Conservation (phyloP, 2,113 vertebrate genomes). For the Platysteira castanea region DNA sequence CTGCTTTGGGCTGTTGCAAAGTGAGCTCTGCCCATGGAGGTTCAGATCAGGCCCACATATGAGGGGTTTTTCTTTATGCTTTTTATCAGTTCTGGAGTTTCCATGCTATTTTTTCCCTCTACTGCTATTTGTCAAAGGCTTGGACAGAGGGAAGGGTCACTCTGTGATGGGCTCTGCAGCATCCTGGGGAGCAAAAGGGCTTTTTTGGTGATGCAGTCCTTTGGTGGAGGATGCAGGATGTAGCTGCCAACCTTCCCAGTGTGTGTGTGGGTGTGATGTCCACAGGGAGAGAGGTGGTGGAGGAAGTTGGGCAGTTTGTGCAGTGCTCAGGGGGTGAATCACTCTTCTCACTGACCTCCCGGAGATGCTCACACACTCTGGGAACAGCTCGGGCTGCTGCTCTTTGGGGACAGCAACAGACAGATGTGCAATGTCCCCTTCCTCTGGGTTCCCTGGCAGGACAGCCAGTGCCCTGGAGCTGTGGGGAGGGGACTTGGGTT, state of each 20-base stretch:
- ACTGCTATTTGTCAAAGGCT: not conserved
- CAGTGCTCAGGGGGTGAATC: not conserved
- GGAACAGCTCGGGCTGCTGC: not conserved
- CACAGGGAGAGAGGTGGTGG: not conserved
- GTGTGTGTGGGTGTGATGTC: not conserved
- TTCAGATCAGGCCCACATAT: too few relatives aligned
- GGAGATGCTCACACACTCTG: not conserved
- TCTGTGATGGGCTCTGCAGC: not conserved
- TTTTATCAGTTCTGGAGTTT: not conserved
- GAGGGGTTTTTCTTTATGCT: not conserved
- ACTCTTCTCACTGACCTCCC: not conserved
- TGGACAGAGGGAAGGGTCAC: rapidly evolving
- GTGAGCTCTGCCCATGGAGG: not conserved
- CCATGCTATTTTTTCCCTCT: not conserved
- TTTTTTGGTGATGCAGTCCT: not conserved
- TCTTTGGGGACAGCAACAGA: not conserved
- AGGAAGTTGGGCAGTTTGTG: not conserved
- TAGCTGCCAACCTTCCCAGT: not conserved
- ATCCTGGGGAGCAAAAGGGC: not conserved
- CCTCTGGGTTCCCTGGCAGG: not conserved
- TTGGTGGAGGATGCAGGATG: not conserved
- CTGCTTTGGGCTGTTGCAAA: not conserved
- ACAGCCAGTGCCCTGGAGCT: not conserved
- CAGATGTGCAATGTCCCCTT: not conserved
- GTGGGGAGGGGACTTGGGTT: not conserved